These are phyloP conservation scores for Sparidentex hasta DNA, from an alignment of 2,797 vertebrate species.

Conservation along the genomic window DNA sequence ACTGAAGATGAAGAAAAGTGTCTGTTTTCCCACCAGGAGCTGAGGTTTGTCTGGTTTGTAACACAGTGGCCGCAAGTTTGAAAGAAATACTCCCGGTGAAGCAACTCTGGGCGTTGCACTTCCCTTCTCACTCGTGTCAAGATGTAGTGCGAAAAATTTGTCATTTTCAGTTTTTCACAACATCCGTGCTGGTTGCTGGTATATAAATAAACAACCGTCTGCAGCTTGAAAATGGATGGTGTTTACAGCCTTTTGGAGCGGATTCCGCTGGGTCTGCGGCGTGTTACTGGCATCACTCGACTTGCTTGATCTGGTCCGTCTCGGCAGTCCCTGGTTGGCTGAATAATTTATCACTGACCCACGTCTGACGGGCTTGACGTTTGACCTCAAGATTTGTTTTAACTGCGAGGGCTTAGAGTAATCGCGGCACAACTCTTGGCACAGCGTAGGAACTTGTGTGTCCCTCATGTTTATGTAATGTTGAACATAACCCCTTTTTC, in stretches of 20 bases:
- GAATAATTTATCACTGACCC: constrained; percentile 84
- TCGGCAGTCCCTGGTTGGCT: constrained; percentile 66
- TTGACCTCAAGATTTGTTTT: constrained; percentile 81
- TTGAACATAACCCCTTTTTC: constrained; percentile 65
- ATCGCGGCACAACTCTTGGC: constrained; percentile 40
- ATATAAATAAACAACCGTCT: constrained; percentile 76
- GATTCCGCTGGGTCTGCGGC: constrained; percentile 53
- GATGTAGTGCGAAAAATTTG: constrained; percentile 41
- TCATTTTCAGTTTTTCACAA: constrained; percentile 59
- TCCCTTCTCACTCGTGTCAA: constrained; percentile 34
- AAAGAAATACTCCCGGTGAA: too few species aligned
- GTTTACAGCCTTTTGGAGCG: constrained; percentile 71
- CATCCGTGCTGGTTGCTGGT: constrained; percentile 52
- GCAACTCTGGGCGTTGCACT: constrained; percentile 26
- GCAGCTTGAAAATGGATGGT: constrained; percentile 66
- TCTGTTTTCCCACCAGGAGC: too few species aligned
- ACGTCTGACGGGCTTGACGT: constrained; percentile 72
- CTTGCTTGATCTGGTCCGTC: constrained; percentile 76
- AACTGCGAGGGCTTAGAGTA: constrained; percentile 72
- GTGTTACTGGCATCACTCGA: constrained; percentile 70
- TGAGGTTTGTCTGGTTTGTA: too few species aligned
- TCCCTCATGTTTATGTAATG: constrained; percentile 80
- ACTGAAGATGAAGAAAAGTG: too few species aligned
- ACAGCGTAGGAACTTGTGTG: constrained; percentile 47
- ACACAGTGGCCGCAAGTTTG: too few species aligned